Evolutionary conservation across 2,888 invertebrate genomes (phyloP), one percentile per base, ranked within the genome.

Genomic region (Ypsolopha sequella): DNA sequence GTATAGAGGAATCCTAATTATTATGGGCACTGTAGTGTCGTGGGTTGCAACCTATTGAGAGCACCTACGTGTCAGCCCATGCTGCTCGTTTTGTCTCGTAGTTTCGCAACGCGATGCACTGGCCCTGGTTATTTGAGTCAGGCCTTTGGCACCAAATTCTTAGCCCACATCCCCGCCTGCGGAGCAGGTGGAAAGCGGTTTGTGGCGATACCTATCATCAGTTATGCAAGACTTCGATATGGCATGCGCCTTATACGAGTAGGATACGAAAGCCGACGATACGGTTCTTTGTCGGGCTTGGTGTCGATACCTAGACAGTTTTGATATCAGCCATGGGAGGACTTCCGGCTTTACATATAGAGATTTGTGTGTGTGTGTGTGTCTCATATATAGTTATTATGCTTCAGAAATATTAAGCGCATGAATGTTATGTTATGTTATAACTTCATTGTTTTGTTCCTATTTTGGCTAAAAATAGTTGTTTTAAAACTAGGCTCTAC

Each of bases 131-230:
- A 68, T 53, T 62, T 63, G 33, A 49, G 24, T 34, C 41, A 34
- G 49, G 39, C 60, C 58, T 66, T 44, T 60, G 60, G 60, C 68
- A 75, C 80, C 79, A 80, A 79, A 80, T 76, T 66, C 68, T 76
- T 68, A 76, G 67, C 80, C 82, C 80, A 82, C 81, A 64, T 44
- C 36, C 35, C 35, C 41, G 66, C 60, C 59, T 53, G 56, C 52
- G 49, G 59, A 58, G 60, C 75, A 73, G 80, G 75, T 80, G 80
- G 77, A 84, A 84, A 84, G 82, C 75, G 69, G 75, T 72, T 70
- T 73, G 65, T 60, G 58, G 59, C 61, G 61, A 66, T 64, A 62
- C 60, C 60, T 43, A 50, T 36, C 56, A 50, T 36, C 56, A 60
- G 60, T 81, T 82, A 76, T 76, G 82, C 76, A 81, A 82, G 63